These are phyloP conservation scores for Pseudeuparius sepicola DNA, from an alignment of 2,888 invertebrate species.

Conservation along the genomic window DNA sequence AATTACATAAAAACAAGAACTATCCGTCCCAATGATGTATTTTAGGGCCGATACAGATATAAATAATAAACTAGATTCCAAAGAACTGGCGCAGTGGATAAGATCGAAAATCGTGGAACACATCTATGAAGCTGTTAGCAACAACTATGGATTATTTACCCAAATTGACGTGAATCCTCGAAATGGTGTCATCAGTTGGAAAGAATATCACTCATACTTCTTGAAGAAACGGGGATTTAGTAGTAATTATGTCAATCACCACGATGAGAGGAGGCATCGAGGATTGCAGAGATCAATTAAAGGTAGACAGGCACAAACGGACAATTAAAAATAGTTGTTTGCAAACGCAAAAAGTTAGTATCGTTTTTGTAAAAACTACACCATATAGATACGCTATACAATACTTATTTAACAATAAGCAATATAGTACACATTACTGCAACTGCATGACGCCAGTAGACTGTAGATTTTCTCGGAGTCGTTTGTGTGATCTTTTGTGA, in stretches of 20 bases:
- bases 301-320: no score
- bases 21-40: no score
- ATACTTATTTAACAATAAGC: no score
- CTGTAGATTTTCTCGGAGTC: no score
- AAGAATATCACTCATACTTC: conserved; percentile 69
- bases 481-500: no score
- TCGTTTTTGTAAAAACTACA: no score
- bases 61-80: conserved; percentile 47
- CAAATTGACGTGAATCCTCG: conserved; percentile 55
- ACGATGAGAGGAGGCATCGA: conserved; percentile 55
- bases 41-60: conserved; percentile 51
- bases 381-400: no score
- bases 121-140: conserved; percentile 54
- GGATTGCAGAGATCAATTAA: conserved; percentile 52
- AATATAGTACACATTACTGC: no score
- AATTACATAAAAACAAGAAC: no score
- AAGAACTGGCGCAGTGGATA: conserved; percentile 57
- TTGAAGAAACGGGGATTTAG: conserved; percentile 58
- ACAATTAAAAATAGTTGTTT: no score
- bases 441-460: no score
- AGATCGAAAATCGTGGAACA: conserved; percentile 58
- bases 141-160: conserved; percentile 56
- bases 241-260: conserved; percentile 51
- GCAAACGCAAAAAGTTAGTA: no score
- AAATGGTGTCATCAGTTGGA: conserved; percentile 65